Conservation (phyloP, 2,888 invertebrate species). For the Drosophila anomelani region DNA sequence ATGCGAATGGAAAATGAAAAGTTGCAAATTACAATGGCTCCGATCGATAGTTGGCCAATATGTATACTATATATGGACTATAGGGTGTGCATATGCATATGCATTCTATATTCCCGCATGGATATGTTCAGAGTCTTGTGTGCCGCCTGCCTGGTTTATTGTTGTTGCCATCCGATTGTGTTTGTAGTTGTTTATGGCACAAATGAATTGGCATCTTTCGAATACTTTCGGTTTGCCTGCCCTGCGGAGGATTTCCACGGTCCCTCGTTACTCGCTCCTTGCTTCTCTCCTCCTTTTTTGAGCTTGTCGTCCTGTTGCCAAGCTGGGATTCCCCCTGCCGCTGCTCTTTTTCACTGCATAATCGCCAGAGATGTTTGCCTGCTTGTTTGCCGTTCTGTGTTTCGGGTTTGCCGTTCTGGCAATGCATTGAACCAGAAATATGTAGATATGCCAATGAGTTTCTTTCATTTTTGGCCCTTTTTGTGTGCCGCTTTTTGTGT, state of each 20-base stretch:
- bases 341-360: constrained; percentile 49
- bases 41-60: constrained; percentile 61
- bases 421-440: constrained; percentile 78
- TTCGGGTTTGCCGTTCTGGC: constrained; percentile 25
- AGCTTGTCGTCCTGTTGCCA: constrained; percentile 8
- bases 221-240: constrained; percentile 49
- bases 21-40: constrained; percentile 56
- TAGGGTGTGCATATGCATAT: constrained; percentile 31
- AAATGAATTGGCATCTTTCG: constrained; percentile 77
- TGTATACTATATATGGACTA: background rate
- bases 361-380: constrained; percentile 49
- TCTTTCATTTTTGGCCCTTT: constrained; percentile 24
- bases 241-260: constrained; percentile 37
- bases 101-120: constrained; percentile 31
- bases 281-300: constrained; percentile 34
- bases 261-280: constrained; percentile 10
- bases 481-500: constrained; percentile 33
- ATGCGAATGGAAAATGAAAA: constrained; percentile 45
- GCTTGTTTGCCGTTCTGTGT: constrained; percentile 34
- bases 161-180: constrained; percentile 33
- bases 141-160: constrained; percentile 15
- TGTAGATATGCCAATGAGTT: constrained; percentile 71
- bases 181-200: constrained; percentile 62
- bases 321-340: constrained; percentile 12
- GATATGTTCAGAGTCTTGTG: constrained; percentile 27